Conservation (phyloP, 2,797 vertebrate genomes). For the Sylvia borin region DNA sequence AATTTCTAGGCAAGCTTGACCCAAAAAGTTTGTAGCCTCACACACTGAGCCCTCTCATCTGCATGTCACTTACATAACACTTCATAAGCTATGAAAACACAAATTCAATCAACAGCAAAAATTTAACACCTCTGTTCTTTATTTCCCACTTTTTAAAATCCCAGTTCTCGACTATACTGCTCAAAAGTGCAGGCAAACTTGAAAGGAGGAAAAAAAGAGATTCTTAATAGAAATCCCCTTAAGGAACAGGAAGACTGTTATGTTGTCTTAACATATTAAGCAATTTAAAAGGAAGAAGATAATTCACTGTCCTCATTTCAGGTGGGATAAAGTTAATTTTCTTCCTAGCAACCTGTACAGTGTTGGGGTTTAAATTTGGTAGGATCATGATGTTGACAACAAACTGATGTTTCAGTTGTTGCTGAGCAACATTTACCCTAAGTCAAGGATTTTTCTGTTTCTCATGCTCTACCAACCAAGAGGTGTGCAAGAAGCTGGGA, state of each 20-base stretch:
- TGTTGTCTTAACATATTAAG: neutral
- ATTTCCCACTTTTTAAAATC: neutral
- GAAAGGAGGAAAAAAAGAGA: neutral
- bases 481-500: neutral
- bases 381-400: neutral
- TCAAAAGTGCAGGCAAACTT: neutral
- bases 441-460: neutral
- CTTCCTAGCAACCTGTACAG: neutral
- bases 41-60: neutral
- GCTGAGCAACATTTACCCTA: neutral
- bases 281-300: neutral
- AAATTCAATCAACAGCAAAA: neutral
- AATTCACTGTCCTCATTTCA: neutral
- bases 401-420: neutral
- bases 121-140: neutral
- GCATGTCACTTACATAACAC: neutral
- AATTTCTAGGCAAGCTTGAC: neutral
- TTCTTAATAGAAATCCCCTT: neutral
- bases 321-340: neutral
- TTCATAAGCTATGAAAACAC: neutral
- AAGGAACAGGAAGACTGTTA: neutral
- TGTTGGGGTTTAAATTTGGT: neutral
- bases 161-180: neutral
- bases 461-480: neutral
- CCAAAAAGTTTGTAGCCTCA: neutral